A percentile compares a stretch with the other conserved stretches of the same genome.
These are phyloP conservation scores for Calonectris borealis DNA, from an alignment of 2,113 vertebrate genomes.

Conservation along the genomic window DNA sequence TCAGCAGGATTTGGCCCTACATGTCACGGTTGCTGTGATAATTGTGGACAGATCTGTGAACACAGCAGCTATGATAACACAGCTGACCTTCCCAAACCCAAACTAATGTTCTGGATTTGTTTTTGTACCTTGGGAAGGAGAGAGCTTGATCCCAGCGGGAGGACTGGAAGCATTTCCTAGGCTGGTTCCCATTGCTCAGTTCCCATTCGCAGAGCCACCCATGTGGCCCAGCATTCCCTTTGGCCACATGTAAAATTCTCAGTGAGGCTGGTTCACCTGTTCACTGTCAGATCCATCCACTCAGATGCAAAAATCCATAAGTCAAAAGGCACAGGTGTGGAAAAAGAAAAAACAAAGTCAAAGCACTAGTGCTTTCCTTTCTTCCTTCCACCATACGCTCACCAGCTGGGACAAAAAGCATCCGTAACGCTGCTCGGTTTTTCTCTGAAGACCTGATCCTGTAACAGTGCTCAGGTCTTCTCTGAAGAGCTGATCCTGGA, in stretches of 20 bases:
- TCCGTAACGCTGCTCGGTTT: fast-evolving
- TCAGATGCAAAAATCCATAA: background rate
- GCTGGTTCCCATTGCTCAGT: background rate
- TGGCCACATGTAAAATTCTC: background rate
- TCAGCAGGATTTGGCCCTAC: background rate
- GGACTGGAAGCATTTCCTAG: background rate
- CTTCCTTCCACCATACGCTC: background rate
- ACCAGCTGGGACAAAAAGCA: background rate
- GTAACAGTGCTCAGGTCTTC: background rate
- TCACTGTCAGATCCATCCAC: background rate
- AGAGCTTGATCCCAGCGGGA: background rate
- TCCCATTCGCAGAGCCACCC: background rate
- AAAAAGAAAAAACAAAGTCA: background rate
- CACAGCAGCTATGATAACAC: background rate
- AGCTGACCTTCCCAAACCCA: background rate
- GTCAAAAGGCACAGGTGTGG: background rate
- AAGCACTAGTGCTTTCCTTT: background rate
- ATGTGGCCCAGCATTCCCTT: background rate
- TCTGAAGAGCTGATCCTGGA: background rate
- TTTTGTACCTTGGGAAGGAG: background rate
- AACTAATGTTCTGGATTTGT: background rate
- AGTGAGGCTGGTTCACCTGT: background rate
- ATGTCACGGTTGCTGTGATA: background rate
- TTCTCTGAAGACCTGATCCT: background rate
- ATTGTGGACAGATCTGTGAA: background rate